These are phyloP conservation scores for Petrophora chlorosata DNA, from an alignment of 2,888 invertebrate genomes.

Conservation along the genomic window DNA sequence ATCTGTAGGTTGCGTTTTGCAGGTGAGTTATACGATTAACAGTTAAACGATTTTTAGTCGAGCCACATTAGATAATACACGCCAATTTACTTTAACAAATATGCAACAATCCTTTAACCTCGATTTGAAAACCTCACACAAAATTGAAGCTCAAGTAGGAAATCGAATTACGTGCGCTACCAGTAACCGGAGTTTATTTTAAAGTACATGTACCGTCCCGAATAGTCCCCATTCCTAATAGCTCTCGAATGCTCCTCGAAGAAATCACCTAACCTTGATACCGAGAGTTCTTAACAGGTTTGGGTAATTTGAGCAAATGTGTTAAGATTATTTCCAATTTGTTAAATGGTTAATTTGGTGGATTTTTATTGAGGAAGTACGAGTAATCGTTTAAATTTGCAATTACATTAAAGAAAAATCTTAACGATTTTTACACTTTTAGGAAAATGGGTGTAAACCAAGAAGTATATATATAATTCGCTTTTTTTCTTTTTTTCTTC, in stretches of 20 bases:
- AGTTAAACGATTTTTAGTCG: too few species aligned
- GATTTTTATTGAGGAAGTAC: not conserved
- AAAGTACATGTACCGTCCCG: slow-evolving; percentile 10
- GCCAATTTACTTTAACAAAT: too few species aligned
- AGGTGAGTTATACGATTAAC: too few species aligned
- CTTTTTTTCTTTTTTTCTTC: too few species aligned
- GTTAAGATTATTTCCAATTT: slow-evolving; percentile 25
- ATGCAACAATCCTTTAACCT: not conserved
- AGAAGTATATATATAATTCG: too few species aligned
- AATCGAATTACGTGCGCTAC: not conserved
- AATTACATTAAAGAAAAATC: too few species aligned
- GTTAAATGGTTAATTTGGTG: slow-evolving; percentile 12
- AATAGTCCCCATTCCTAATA: slow-evolving; percentile 16
- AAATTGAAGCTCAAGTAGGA: not conserved
- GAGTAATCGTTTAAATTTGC: too few species aligned
- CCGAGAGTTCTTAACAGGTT: slow-evolving; percentile 22
- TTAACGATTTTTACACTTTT: not conserved
- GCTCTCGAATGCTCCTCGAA: slow-evolving; percentile 47
- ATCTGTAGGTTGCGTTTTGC: too few species aligned
- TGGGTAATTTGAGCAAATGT: slow-evolving; percentile 26
- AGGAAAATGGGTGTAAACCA: too few species aligned
- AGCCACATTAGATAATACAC: too few species aligned
- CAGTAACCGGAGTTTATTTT: not conserved
- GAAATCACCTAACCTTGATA: slow-evolving; percentile 48
- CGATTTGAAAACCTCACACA: not conserved